Evolutionary conservation across 2,888 invertebrate genomes (phyloP), one percentile per base, ranked within the genome.

Genomic region (Tiphia femorata): DNA sequence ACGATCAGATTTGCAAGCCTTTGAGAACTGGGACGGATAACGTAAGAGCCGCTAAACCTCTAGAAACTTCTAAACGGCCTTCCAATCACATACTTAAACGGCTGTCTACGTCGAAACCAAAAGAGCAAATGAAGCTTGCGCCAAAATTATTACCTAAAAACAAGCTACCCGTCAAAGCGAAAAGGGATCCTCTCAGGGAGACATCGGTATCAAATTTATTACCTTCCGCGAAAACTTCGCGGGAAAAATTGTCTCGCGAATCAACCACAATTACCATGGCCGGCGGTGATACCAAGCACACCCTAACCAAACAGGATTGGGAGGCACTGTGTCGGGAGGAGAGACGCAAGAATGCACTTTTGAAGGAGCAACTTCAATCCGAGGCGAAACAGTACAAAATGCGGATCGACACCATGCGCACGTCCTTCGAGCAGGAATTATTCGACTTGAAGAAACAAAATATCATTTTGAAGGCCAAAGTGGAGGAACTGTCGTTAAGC

Each of bases 381-480:
- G 82, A 82, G 50, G 72, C 72, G 7, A 78, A 78, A 43, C 54
- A 72, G 8, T 81, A 82, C 56, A 83, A 80, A 41, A 70, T 60
- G 3, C 79, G 79, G 51, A 79, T 83, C 20, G 78, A 80, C 38
- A 73, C 62, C 6, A 78, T 81, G 74, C 73, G 79, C 16, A 61
- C 72, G 8, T 73, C 78, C 1, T 80, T 80, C 44, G 83, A 83
- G 51, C 76, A 78, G 48, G 81, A 83, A 55, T 42, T 82, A 14
- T 83, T 82, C 49, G 58, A 75, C 0, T 43, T 83, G 1, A 83
- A 80, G 29, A 83, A 81, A 21, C 79, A 81, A 41, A 83, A 82
- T 43, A 80, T 82, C 5, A 63, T 81, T 44, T 55, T 83, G 12
- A 82, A 82, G 44, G 70, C 79, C 1, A 81, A 79, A 51, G 54